Evolutionary conservation across 2,113 vertebrate species (phyloP), one percentile per base, ranked within the genome.

Genomic region (Eulemur macaco): DNA sequence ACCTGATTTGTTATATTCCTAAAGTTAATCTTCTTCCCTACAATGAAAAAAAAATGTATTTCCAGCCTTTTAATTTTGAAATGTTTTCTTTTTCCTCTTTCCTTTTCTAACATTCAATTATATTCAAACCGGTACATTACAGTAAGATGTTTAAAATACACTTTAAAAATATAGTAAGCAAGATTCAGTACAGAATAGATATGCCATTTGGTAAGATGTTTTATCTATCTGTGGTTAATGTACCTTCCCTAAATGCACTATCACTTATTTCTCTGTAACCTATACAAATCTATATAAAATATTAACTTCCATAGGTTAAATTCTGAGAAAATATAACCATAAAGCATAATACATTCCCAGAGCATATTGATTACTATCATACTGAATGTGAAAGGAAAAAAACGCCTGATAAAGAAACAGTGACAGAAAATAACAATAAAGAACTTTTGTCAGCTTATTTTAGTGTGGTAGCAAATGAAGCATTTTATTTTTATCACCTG

Each of bases 401-500:
- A 68, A 60, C 13, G 0, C 3, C 2, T 76, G 11, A 17, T 82
- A 13, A 11, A 52, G 18, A 88, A 82, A 94, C 4, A 71, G 25
- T 95, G 23, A 69, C n/a, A 71, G 52, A 89, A 91, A 76, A 81
- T 71, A 58, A 23, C 60, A 96, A 37, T 50, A 85, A 80, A 96
- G 39, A 77, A 69, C 4, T 86, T 89, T 84, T 95, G 29, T 94
- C 47, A 90, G 64, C 58, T 60, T 74, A 81, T 90, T 87, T 94
- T 96, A 84, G 90, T 85, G 34, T 64, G 52, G 50, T 92, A 1
- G 21, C 7, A 94, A 90, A 85, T 81, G 78, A 74, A 95, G 45
- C 81, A 90, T 94, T 50, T 96, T 86, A 74, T 81, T 90, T 89
- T 96, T 90, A 87, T 96, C 21, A 84, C 45, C 14, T 96, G 42